Evolutionary conservation across 2,113 vertebrate genomes (phyloP).

Genomic region (Gallinago media): DNA sequence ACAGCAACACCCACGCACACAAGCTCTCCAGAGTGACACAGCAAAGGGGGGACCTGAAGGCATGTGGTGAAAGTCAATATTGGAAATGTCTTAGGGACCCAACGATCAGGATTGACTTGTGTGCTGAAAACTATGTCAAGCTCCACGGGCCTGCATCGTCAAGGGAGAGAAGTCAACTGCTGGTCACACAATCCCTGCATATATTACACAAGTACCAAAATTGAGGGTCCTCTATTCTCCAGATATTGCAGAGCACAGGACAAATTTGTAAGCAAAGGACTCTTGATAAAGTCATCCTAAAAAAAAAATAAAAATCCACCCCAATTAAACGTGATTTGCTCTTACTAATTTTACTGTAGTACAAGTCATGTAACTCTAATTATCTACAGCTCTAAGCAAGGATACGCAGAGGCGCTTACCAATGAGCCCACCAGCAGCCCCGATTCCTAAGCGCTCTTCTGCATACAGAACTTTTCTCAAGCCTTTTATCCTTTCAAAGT

Average conservation of each 20-base stretch:
- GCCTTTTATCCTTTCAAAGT: background rate
- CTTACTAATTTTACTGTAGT: background rate
- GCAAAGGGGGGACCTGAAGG: background rate
- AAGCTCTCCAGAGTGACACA: background rate
- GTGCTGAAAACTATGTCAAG: background rate
- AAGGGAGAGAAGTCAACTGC: background rate
- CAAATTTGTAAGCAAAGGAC: background rate
- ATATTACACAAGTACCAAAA: background rate
- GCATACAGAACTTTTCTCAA: background rate
- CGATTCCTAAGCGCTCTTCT: background rate
- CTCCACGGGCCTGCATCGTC: background rate
- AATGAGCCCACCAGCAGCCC: background rate
- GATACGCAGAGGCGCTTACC: background rate
- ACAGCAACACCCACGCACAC: fast-evolving
- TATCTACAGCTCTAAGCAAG: background rate
- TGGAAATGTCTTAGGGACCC: background rate
- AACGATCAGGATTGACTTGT: background rate
- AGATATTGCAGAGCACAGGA: background rate
- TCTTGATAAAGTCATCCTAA: background rate
- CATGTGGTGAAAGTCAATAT: too few relatives aligned
- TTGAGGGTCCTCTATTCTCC: background rate
- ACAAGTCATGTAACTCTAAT: background rate
- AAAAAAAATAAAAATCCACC: background rate
- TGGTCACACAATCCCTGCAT: background rate
- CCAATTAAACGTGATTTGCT: background rate